Percentiles rank a stretch among this genome's conserved stretches.
phyloP scores from a whole-genome alignment of 2,113 vertebrate species.

The Gallinago jamesoni region DNA sequence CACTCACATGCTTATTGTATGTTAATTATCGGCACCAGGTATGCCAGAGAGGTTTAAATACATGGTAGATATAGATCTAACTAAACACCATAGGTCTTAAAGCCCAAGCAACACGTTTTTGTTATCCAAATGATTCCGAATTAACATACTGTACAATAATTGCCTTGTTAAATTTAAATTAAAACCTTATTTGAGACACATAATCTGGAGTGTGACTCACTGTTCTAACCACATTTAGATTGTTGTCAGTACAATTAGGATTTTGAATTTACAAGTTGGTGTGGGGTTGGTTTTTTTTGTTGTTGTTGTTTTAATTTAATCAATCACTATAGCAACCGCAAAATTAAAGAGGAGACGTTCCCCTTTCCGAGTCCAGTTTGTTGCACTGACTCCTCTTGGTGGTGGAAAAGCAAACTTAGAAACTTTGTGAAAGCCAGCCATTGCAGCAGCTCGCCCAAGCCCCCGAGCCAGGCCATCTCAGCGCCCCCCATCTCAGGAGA shows the following conservation, averaged over 20 bases:
- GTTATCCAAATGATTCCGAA: conserved; percentile 58
- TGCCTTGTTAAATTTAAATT: conserved; percentile 71
- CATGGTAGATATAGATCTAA: not conserved
- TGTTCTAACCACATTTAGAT: conserved; percentile 64
- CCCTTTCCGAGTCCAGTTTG: not conserved
- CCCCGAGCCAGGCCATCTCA: not conserved
- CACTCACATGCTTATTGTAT: not conserved
- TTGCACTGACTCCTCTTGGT: not conserved
- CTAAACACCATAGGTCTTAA: not conserved
- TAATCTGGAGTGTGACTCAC: conserved; percentile 66
- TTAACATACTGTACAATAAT: conserved; percentile 66
- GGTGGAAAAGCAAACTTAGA: not conserved
- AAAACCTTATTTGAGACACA: conserved; percentile 59
- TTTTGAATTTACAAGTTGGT: conserved; percentile 65
- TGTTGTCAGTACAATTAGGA: conserved; percentile 74
- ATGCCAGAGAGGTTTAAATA: not conserved
- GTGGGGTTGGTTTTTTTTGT: too few species aligned
- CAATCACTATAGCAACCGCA: conserved; percentile 69
- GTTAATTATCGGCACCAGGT: not conserved
- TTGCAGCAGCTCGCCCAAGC: not conserved
- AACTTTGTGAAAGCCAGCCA: not conserved
- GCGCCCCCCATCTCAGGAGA: fast-evolving
- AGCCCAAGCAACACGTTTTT: conserved; percentile 25
- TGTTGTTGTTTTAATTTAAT: conserved; percentile 18
- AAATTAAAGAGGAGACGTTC: conserved; percentile 49